Conservation (phyloP, 1,140 invertebrate genomes). For the Dryas iulia region DNA sequence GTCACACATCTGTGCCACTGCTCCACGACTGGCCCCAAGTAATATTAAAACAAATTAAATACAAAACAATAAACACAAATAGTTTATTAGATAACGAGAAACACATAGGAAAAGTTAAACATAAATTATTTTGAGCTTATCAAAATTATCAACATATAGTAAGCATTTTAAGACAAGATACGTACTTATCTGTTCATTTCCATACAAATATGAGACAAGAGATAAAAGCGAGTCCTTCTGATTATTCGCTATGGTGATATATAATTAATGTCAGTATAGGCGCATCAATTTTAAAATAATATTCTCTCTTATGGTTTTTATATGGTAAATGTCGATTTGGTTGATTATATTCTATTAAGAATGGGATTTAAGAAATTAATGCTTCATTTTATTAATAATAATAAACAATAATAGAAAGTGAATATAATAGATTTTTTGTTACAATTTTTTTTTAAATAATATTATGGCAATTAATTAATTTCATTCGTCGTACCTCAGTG, state of each 20-base stretch:
- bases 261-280: not conserved
- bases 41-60: not conserved
- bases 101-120: not conserved
- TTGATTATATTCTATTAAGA: not conserved
- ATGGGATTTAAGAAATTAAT: too few relatives aligned
- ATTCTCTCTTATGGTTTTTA: not conserved
- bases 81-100: not conserved
- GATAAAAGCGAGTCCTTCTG: slow-evolving; percentile 9
- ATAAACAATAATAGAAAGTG: not conserved
- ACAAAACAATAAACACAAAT: not conserved
- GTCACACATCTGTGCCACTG: too few relatives aligned
- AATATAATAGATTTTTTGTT: too few relatives aligned
- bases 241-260: too few relatives aligned
- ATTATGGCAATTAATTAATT: too few relatives aligned
- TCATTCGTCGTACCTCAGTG: too few relatives aligned
- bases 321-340: not conserved
- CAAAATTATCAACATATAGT: slow-evolving; percentile 16
- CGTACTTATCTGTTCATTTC: slow-evolving; percentile 17
- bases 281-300: slow-evolving; percentile 1
- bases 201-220: slow-evolving; percentile 13
- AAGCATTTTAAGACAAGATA: slow-evolving; percentile 9
- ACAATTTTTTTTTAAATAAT: too few relatives aligned
- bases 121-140: slow-evolving; percentile 7
- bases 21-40: not conserved
- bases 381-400: slow-evolving; percentile 3